Evolutionary conservation across 2,113 vertebrate genomes (phyloP), one percentile per base, ranked within the genome.

Genomic region (Prolemur simus): DNA sequence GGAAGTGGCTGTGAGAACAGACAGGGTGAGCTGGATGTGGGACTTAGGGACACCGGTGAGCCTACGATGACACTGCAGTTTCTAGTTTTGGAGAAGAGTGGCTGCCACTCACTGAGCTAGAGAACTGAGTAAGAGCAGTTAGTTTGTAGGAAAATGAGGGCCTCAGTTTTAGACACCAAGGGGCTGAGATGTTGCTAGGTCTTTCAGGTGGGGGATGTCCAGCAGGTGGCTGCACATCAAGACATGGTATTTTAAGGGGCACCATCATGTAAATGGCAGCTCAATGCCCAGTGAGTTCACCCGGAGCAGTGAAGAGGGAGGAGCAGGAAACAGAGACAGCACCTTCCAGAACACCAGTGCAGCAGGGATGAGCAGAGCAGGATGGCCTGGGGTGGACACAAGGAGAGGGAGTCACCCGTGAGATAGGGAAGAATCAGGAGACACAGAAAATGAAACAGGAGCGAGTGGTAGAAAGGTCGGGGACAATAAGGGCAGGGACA

Each of bases 1-100:
- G 25, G 37, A 42, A 60, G 64, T 0, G 14, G 45, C 52, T 29
- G 17, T 18, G 29, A 77, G 34, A 42, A 17, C 21, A 71, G 21
- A 66, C 14, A 1, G 1, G 21, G 47, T 2, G 7, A 56, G 49
- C 8, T 54, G 39, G 23, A 6, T 11, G n/a, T 2, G 21, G 15
- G 78, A n/a, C 8, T 4, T 5, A 17, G 52, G 32, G 15, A 54
- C 54, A 47, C 0, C 5, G n/a, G 39, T 4, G 11, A 17, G 17
- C n/a, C 64, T 56, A 23, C 14, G 64, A 71, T 49, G 49, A 32
- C 21, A 39, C 63, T 37, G 20, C 0, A 49, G 14, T 6, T 71
- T 82, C 83, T 21, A 73, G 47, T 6, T 39, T 58, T 80, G 71
- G 71, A 71, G 37, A 88, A 20, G 4, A 45, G 21, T 29, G 34